A percentile compares a stretch with the other conserved stretches of the same genome.
These are phyloP conservation scores for Lasioglossum lativentre DNA, from an alignment of 2,888 invertebrate species.

Conservation along the genomic window DNA sequence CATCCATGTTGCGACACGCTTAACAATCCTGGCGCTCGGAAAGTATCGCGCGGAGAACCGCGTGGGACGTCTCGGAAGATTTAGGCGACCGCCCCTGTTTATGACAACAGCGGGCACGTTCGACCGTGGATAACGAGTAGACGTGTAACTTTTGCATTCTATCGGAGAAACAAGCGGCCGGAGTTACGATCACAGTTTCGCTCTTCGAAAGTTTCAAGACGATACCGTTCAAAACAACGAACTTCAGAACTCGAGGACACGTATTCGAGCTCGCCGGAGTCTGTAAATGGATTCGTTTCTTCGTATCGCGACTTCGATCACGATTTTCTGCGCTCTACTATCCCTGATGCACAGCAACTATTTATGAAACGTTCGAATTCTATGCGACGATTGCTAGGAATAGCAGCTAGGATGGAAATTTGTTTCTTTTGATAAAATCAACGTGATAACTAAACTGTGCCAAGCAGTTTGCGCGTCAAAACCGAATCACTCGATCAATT, in stretches of 20 bases:
- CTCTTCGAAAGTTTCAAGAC: background rate
- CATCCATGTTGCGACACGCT: slow-evolving; percentile 3
- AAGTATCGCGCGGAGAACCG: slow-evolving; percentile 6
- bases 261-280: background rate
- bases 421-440: background rate
- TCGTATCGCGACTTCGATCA: background rate
- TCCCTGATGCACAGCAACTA: background rate
- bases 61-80: background rate
- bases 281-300: background rate
- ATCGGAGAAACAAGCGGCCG: background rate
- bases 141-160: slow-evolving; percentile 1
- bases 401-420: background rate
- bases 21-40: slow-evolving; percentile 23
- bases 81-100: background rate
- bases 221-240: background rate
- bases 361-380: background rate
- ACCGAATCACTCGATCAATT: slow-evolving; percentile 49
- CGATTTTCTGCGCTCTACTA: background rate
- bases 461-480: slow-evolving; percentile 36
- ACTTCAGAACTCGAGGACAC: background rate
- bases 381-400: background rate
- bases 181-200: background rate
- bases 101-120: background rate
- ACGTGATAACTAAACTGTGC: slow-evolving; percentile 1
- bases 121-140: background rate